Evolutionary conservation across 2,113 vertebrate genomes (phyloP).

Genomic region (Hyperopisus bebe): DNA sequence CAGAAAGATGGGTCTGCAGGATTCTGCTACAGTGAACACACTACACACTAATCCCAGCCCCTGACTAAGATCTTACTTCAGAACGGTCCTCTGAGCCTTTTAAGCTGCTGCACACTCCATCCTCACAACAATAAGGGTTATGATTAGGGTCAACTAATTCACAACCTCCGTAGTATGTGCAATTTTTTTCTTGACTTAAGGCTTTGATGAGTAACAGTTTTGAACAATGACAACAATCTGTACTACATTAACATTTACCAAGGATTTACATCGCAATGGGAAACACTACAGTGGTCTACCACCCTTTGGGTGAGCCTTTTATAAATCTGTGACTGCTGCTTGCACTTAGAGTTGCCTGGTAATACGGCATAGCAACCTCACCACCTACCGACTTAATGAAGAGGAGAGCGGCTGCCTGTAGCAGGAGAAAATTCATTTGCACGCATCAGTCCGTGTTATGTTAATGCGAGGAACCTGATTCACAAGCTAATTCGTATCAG

Average conservation of each 20-base stretch:
- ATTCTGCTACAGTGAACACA: neutral
- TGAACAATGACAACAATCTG: neutral
- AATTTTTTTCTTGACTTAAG: neutral
- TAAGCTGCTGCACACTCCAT: neutral
- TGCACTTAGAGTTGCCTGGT: neutral
- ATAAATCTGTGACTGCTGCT: neutral
- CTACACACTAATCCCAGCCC: neutral
- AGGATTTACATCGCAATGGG: neutral
- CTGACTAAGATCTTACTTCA: neutral
- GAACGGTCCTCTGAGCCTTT: neutral
- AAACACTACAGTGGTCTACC: neutral
- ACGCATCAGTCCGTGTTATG: neutral
- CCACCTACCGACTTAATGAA: neutral
- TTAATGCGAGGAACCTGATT: neutral
- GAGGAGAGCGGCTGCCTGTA: neutral
- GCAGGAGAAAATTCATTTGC: constrained; percentile 2
- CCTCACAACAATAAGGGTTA: neutral
- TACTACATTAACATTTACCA: neutral
- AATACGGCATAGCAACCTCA: neutral
- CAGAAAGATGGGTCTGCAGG: neutral
- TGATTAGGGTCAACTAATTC: neutral
- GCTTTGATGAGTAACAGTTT: neutral
- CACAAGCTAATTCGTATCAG: constrained; percentile 6
- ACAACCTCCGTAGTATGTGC: neutral
- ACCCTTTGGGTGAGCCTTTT: neutral